Conservation (phyloP, 2,888 invertebrate genomes). For the Folsomia candida region DNA sequence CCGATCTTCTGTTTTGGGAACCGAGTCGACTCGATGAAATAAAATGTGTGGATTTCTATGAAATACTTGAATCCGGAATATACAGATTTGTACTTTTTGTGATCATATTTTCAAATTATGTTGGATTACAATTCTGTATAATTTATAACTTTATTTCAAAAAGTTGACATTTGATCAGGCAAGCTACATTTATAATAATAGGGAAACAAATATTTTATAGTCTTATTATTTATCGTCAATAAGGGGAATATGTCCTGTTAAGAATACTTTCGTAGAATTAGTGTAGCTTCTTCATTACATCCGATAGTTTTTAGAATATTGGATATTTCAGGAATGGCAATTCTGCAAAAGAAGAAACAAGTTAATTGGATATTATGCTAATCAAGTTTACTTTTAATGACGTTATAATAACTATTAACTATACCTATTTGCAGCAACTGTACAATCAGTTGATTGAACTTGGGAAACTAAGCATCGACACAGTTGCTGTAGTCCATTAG, state of each 20-base stretch:
- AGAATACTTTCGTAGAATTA: conserved; percentile 47
- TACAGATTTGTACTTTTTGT: too few relatives aligned
- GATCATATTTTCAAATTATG: too few relatives aligned
- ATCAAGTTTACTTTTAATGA: background rate
- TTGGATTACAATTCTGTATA: too few relatives aligned
- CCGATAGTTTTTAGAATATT: conserved; percentile 43
- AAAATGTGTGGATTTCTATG: too few relatives aligned
- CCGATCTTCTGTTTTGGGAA: too few relatives aligned
- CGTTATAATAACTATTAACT: background rate
- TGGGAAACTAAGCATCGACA: conserved; percentile 44
- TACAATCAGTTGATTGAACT: conserved; percentile 47
- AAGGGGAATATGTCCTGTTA: conserved; percentile 13
- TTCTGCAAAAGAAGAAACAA: conserved; percentile 23
- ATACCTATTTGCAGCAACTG: conserved; percentile 44
- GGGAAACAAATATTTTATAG: too few relatives aligned
- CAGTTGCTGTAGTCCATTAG: conserved; percentile 48
- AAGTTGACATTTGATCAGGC: too few relatives aligned
- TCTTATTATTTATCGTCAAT: too few relatives aligned
- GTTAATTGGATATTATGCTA: background rate
- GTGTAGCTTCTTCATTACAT: conserved; percentile 44
- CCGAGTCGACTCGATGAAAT: too few relatives aligned
- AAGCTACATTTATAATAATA: too few relatives aligned
- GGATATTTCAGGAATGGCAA: conserved; percentile 48
- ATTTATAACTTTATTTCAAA: too few relatives aligned
- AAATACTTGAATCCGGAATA: too few relatives aligned